Base-by-base conservation (phyloP, 2,888 invertebrate species). In the Limenitis camilla region DNA sequence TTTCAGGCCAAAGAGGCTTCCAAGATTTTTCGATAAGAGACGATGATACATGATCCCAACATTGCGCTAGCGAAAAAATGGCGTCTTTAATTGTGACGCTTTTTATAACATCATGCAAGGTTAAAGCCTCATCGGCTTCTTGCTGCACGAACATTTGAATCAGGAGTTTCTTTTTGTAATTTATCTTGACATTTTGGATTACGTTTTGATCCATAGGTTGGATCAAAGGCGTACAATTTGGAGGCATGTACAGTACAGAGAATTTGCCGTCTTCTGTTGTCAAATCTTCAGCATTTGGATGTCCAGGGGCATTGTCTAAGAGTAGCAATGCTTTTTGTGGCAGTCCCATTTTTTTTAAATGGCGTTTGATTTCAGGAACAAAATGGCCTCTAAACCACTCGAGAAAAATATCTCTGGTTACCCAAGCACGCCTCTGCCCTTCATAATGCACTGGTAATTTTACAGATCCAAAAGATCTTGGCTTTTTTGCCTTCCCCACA, bases 131-230 rank as follows among this genome's bases (percentile, higher is more conserved):
- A 33, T 33, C 33, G n/a, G 7, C 33, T 33, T 33, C 33, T 33
- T 33, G 33, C 33, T 33, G 33, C 33, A n/a, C 33, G n/a, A 33
- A 33, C 7, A 33, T n/a, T 33, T 33, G 33, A 33, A 33, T 33
- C 33, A 33, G 33, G 8, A 33, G 33, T 33, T 33, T 33, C 33
- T 33, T 33, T n/a, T 33, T 33, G 33, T 33, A 50, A 29, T 50
- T 43, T 10, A 19, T 10, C 28, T 50, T 50, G 11, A 50, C 11
- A 19, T 10, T 50, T 29, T 50, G 38, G 27, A 50, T 50, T 31
- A 50, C 43, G 33, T 39, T 43, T 29, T 50, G 49, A 29, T 43
- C 49, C 43, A 50, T 50, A 30, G 39, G 49, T 38, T 50, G 43
- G 9, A 50, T 9, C 28, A 50, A 50, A 7, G 49, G 43, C 19